Conservation (phyloP, 2,113 vertebrate genomes). For the Delphinus delphis region DNA sequence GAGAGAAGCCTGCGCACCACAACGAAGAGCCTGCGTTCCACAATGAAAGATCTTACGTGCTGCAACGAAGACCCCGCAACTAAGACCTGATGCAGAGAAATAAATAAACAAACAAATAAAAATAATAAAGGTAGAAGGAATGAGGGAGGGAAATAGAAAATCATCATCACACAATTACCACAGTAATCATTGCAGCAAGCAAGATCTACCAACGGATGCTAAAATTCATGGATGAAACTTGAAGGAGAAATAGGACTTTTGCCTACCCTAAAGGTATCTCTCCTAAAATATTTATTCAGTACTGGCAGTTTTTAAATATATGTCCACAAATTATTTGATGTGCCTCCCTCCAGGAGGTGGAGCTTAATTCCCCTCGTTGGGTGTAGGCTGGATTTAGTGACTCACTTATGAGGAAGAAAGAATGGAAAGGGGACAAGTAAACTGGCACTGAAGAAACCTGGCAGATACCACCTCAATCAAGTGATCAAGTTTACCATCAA, state of each 20-base stretch:
- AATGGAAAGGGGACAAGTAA: not conserved
- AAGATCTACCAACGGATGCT: not conserved
- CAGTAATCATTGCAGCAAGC: not conserved
- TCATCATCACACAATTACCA: not conserved
- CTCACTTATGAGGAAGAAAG: not conserved
- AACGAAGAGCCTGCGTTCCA: too few relatives aligned
- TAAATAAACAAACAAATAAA: not conserved
- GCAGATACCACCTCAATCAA: not conserved
- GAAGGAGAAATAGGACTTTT: not conserved
- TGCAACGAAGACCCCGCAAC: too few relatives aligned
- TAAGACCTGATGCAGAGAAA: not conserved
- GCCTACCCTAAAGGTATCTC: not conserved
- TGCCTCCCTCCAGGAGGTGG: not conserved
- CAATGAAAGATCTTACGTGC: too few relatives aligned
- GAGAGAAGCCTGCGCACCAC: too few relatives aligned
- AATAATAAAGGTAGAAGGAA: not conserved
- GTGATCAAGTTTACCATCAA: not conserved
- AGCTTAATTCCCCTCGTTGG: not conserved
- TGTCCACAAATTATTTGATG: not conserved
- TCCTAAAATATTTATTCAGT: not conserved
- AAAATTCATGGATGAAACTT: not conserved
- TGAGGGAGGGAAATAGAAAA: not conserved
- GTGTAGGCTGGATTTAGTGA: not conserved
- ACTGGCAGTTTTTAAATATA: not conserved
- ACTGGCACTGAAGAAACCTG: not conserved